Conservation (phyloP, 2,113 vertebrate genomes). For the Smithornis capensis region DNA sequence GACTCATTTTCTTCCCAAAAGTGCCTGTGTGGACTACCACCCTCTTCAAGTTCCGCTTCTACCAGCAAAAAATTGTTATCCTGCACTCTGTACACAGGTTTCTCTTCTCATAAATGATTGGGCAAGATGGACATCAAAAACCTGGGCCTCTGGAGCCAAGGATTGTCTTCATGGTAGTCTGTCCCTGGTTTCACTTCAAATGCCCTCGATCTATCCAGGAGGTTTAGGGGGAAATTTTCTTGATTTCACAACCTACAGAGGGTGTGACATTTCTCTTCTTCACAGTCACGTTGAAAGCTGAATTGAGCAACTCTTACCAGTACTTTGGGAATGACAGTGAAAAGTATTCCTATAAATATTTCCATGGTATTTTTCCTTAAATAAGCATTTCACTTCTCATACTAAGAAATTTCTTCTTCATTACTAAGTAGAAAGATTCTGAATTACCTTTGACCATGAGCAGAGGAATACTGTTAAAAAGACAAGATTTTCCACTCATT, state of each 20-base stretch:
- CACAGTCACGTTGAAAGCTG: neutral
- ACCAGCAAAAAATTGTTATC: neutral
- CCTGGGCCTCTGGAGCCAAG: neutral
- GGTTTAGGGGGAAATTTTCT: neutral
- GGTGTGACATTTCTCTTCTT: neutral
- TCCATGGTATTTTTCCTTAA: neutral
- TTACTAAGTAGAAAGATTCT: neutral
- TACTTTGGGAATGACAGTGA: neutral
- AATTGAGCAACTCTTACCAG: neutral
- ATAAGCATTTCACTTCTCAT: neutral
- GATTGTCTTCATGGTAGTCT: neutral
- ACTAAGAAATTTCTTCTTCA: neutral
- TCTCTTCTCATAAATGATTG: neutral
- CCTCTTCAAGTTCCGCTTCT: neutral
- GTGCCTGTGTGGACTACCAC: neutral
- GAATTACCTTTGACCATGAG: neutral
- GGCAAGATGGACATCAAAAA: neutral
- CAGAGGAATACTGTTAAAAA: neutral
- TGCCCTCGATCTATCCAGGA: neutral
- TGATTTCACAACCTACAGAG: neutral
- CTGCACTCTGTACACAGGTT: neutral
- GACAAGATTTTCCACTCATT: neutral
- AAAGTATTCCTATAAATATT: slow-evolving; percentile 8
- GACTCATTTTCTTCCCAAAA: neutral
- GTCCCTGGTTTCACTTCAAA: neutral